Conservation (phyloP, 1,140 invertebrate genomes). For the Nephotettix cincticeps region DNA sequence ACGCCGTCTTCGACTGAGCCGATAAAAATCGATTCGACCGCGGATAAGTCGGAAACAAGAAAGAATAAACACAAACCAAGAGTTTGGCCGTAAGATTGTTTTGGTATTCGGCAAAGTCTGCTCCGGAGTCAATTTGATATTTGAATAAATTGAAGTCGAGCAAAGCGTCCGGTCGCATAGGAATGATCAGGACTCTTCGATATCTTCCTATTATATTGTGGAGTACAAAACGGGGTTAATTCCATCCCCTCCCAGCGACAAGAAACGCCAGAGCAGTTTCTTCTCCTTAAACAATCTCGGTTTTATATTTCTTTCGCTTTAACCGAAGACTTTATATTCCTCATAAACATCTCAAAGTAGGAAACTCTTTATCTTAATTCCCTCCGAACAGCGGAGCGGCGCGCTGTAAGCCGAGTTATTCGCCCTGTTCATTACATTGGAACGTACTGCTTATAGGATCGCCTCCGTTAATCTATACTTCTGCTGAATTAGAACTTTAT, state of each 20-base stretch:
- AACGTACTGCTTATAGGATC: background rate
- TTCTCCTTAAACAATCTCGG: constrained; percentile 10
- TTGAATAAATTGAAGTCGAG: background rate
- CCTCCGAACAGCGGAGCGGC: background rate
- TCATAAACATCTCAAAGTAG: constrained; percentile 4
- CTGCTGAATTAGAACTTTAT: constrained; percentile 5
- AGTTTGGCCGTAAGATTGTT: constrained; percentile 5
- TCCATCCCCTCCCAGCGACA: background rate
- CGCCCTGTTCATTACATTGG: background rate
- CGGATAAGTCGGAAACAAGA: background rate
- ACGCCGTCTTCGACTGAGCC: background rate
- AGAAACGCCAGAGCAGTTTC: background rate
- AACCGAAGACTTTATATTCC: background rate
- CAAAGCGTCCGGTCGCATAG: background rate
- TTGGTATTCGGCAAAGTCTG: background rate
- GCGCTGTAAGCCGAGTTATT: too few species aligned
- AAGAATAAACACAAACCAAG: background rate
- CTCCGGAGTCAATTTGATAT: constrained; percentile 1
- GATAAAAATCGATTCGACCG: background rate
- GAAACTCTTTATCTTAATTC: constrained; percentile 10
- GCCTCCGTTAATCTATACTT: constrained; percentile 1
- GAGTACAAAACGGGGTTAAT: constrained; percentile 7
- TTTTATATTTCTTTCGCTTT: constrained; percentile 10
- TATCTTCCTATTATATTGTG: constrained; percentile 1
- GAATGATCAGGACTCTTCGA: background rate